Evolutionary conservation across 2,888 invertebrate genomes (phyloP).

Genomic region (Perithous albicinctus): DNA sequence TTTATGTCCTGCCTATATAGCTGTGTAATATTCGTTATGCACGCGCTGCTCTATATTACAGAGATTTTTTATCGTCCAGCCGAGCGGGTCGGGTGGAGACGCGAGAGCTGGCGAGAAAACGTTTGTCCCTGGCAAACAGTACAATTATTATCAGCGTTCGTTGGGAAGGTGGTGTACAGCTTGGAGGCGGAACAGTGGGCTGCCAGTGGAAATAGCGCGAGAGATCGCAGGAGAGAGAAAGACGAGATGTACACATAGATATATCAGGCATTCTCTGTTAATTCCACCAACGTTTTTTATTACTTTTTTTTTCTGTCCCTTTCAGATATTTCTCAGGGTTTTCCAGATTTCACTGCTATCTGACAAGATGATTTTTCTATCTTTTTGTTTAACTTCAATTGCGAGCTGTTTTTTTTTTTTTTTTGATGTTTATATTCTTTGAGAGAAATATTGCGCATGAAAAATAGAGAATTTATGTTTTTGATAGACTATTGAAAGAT

Average conservation of each 20-base stretch:
- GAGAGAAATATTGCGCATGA: too few species aligned
- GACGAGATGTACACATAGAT: slow-evolving; percentile 9
- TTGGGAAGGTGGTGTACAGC: not conserved
- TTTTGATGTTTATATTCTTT: too few species aligned
- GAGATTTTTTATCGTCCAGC: slow-evolving; percentile 59
- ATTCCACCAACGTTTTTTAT: too few species aligned
- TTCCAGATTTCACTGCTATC: too few species aligned
- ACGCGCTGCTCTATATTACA: slow-evolving; percentile 48
- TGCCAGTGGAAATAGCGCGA: not conserved
- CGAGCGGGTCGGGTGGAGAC: slow-evolving; percentile 18
- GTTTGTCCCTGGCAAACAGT: slow-evolving; percentile 63
- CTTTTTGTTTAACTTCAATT: too few species aligned
- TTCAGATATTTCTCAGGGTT: too few species aligned
- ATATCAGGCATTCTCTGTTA: too few species aligned
- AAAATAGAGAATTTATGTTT: too few species aligned
- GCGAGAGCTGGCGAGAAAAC: slow-evolving; percentile 53
- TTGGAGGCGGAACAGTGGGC: slow-evolving; percentile 12
- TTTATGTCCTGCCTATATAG: not conserved
- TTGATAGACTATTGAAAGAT: too few species aligned
- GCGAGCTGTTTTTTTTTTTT: too few species aligned
- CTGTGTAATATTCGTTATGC: slow-evolving; percentile 36
- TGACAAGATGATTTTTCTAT: too few species aligned
- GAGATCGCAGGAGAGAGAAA: not conserved
- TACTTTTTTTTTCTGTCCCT: too few species aligned
- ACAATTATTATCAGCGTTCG: slow-evolving; percentile 62